Evolutionary conservation across 1,140 invertebrate species (phyloP).

Genomic region (Drosophila melanica): DNA sequence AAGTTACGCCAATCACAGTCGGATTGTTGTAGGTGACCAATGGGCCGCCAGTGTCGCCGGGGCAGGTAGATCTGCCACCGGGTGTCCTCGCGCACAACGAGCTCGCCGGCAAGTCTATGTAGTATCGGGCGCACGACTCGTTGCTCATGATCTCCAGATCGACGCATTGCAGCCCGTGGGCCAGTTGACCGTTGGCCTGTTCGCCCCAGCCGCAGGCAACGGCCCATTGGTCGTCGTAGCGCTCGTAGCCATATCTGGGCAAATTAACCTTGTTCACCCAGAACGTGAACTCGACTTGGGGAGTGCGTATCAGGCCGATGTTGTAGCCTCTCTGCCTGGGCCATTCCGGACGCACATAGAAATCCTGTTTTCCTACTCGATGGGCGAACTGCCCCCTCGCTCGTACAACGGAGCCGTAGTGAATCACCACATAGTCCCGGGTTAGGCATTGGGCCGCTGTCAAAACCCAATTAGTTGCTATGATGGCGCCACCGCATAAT

Average conservation of each 20-base stretch:
- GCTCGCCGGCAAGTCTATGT: constrained; percentile 22
- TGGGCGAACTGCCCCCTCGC: constrained; percentile 39
- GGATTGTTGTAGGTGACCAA: constrained; percentile 79
- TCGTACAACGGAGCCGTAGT: constrained; percentile 65
- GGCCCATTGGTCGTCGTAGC: constrained; percentile 46
- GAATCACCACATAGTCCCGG: constrained; percentile 47
- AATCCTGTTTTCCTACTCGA: constrained; percentile 47
- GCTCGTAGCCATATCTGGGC: constrained; percentile 33
- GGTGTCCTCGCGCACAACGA: constrained; percentile 52
- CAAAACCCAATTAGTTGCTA: constrained; percentile 85
- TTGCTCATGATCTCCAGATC: constrained; percentile 56
- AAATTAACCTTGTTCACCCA: constrained; percentile 48
- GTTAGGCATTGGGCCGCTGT: constrained; percentile 86
- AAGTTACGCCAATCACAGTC: constrained; percentile 84
- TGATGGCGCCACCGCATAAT: constrained; percentile 86
- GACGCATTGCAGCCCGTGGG: constrained; percentile 50
- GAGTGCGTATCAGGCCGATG: constrained; percentile 60
- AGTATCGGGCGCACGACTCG: constrained; percentile 34
- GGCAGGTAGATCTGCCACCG: constrained; percentile 53
- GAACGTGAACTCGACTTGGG: constrained; percentile 33
- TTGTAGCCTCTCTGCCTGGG: constrained; percentile 47
- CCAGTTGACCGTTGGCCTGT: constrained; percentile 42
- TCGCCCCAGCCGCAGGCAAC: constrained; percentile 64
- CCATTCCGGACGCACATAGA: constrained; percentile 45
- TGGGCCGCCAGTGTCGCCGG: constrained; percentile 86